These are phyloP conservation scores for Pseudococcus jackbeardsleyi DNA, from an alignment of 2,888 invertebrate genomes.

Conservation along the genomic window DNA sequence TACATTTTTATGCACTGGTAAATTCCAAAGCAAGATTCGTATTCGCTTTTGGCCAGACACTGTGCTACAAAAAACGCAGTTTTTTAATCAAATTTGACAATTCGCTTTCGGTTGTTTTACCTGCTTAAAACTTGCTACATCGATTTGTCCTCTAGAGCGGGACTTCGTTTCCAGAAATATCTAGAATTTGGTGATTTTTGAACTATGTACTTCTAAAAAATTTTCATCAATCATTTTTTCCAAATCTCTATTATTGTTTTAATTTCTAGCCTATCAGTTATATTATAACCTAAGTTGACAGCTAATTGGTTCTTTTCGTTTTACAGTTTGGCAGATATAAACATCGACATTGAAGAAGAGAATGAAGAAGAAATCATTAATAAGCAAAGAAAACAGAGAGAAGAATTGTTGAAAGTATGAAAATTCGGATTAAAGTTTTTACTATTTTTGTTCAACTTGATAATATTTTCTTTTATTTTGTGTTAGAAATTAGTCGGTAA, in stretches of 20 bases:
- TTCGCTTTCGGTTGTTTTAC: too few relatives aligned
- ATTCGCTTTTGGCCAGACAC: slow-evolving; percentile 57
- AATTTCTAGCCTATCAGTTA: too few relatives aligned
- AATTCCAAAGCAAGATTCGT: neutral
- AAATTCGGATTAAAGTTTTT: neutral
- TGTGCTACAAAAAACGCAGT: slow-evolving; percentile 14
- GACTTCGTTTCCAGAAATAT: neutral
- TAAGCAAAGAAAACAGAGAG: slow-evolving; percentile 85
- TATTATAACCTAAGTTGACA: too few relatives aligned
- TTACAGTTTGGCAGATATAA: slow-evolving; percentile 68
- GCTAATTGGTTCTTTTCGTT: neutral
- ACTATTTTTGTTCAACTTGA: too few relatives aligned
- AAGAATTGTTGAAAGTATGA: slow-evolving; percentile 85
- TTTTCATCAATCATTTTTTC: too few relatives aligned
- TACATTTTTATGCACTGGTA: neutral
- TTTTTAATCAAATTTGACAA: neutral
- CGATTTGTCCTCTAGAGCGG: neutral
- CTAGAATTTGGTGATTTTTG: too few relatives aligned
- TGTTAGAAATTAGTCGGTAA: slow-evolving; percentile 51
- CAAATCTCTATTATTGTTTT: too few relatives aligned
- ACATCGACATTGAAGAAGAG: slow-evolving; percentile 88
- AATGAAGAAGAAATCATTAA: slow-evolving; percentile 95
- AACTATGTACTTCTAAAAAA: too few relatives aligned
- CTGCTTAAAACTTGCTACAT: neutral
- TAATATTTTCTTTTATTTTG: slow-evolving; percentile 5